These are phyloP conservation scores for Cerastis rubricosa DNA, from an alignment of 2,888 invertebrate genomes.

Conservation along the genomic window DNA sequence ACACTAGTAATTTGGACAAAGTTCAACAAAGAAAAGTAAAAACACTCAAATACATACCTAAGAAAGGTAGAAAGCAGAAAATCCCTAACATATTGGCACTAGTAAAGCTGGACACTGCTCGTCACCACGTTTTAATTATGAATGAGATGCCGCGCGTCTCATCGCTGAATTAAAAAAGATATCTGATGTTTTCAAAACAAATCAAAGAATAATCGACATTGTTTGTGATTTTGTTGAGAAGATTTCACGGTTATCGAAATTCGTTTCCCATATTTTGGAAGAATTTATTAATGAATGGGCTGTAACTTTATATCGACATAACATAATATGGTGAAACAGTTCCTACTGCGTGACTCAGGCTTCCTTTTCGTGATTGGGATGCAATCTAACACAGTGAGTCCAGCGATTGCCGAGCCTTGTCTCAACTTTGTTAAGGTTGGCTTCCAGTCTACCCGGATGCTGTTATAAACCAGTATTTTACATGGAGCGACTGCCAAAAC, in stretches of 20 bases:
- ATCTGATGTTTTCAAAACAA: constrained; percentile 47
- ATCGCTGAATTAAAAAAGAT: constrained; percentile 5
- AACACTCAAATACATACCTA: constrained; percentile 38
- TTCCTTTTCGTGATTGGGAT: background rate
- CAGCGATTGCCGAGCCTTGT: background rate
- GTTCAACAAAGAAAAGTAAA: background rate
- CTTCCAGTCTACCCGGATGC: background rate
- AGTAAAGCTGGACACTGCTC: constrained; percentile 11
- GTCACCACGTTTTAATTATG: constrained; percentile 10
- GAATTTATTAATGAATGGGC: constrained; percentile 4
- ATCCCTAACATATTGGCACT: constrained; percentile 38
- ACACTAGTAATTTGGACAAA: background rate
- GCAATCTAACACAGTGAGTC: background rate
- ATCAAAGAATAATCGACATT: constrained; percentile 38
- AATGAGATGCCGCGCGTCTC: constrained; percentile 14
- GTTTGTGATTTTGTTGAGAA: constrained; percentile 30
- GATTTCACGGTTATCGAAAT: constrained; percentile 6
- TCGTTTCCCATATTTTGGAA: constrained; percentile 17
- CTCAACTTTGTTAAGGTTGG: background rate
- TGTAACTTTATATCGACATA: background rate
- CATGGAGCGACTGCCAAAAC: no score
- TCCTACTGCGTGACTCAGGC: background rate
- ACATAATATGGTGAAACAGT: background rate
- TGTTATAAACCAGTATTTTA: no score
- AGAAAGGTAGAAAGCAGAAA: constrained; percentile 9